Evolutionary conservation across 2,888 invertebrate species (phyloP).

Genomic region (Phaonia tiefii): DNA sequence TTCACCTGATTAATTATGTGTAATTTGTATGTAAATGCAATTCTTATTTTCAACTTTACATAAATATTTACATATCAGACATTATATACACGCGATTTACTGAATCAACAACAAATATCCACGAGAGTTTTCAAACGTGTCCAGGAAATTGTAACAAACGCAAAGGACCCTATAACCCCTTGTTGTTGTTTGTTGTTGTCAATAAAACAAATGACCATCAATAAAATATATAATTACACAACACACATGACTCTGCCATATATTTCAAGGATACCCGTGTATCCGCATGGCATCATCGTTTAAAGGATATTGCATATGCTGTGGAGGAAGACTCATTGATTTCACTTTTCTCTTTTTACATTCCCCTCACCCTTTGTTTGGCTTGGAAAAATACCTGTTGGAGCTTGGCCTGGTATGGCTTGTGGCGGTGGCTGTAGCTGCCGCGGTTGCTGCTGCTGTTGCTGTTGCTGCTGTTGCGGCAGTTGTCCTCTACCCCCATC

Average conservation of each 20-base stretch:
- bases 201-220: conserved; percentile 33
- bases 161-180: conserved; percentile 7
- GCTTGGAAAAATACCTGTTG: conserved; percentile 55
- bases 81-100: conserved; percentile 47
- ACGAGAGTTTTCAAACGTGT: not conserved
- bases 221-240: conserved; percentile 43
- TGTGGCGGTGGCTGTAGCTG: conserved; percentile 64
- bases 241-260: conserved; percentile 40
- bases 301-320: not conserved
- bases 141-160: conserved; percentile 25
- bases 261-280: conserved; percentile 37
- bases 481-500: conserved; percentile 44
- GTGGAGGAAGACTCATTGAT: not conserved
- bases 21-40: conserved; percentile 23
- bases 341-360: too few relatives aligned
- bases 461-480: conserved; percentile 38
- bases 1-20: conserved; percentile 26
- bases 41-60: conserved; percentile 15
- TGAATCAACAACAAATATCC: not conserved
- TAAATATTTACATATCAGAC: not conserved
- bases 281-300: conserved; percentile 44
- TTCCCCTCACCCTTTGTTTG: not conserved
- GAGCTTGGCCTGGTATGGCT: conserved; percentile 59
- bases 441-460: conserved; percentile 56
- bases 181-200: conserved; percentile 16